phyloP scores from a whole-genome alignment of 2,113 vertebrate species.

The Dolichallabes microphthalmus region DNA sequence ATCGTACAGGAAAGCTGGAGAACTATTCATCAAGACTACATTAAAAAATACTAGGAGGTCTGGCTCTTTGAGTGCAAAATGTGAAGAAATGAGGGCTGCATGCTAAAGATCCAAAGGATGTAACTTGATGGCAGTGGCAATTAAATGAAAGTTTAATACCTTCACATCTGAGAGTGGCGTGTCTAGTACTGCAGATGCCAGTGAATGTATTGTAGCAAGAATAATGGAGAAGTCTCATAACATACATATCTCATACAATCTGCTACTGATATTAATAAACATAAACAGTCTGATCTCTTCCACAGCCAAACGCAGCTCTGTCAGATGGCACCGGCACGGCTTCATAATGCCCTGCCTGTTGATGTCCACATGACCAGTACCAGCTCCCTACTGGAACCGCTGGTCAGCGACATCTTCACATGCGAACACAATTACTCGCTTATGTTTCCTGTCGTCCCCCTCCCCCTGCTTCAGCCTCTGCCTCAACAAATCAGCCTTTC shows the following conservation, averaged over 20 bases:
- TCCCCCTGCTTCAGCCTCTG: slow-evolving; percentile 60
- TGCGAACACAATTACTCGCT: slow-evolving; percentile 65
- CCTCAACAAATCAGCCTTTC: slow-evolving; percentile 65
- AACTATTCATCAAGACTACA: too few species aligned
- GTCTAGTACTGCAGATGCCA: neutral
- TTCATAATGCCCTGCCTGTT: slow-evolving; percentile 68
- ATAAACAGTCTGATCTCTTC: slow-evolving; percentile 37
- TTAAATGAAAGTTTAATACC: neutral
- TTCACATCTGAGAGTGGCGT: neutral
- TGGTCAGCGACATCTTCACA: slow-evolving; percentile 67
- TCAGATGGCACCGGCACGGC: slow-evolving; percentile 55
- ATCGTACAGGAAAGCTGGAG: too few species aligned
- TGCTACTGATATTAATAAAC: slow-evolving; percentile 16
- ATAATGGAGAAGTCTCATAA: slow-evolving; percentile 5
- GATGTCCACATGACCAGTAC: slow-evolving; percentile 65
- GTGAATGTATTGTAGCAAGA: slow-evolving; percentile 16
- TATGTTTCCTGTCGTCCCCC: slow-evolving; percentile 61
- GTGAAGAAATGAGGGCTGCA: neutral
- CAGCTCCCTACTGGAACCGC: slow-evolving; percentile 63
- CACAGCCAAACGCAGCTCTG: slow-evolving; percentile 10
- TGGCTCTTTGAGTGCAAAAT: too few species aligned
- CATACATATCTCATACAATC: slow-evolving; percentile 30
- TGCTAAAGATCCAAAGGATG: neutral
- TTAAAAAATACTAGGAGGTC: too few species aligned
- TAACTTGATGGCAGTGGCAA: neutral